These are phyloP conservation scores for Sigmodon hispidus DNA, from an alignment of 2,113 vertebrate genomes.

Conservation along the genomic window DNA sequence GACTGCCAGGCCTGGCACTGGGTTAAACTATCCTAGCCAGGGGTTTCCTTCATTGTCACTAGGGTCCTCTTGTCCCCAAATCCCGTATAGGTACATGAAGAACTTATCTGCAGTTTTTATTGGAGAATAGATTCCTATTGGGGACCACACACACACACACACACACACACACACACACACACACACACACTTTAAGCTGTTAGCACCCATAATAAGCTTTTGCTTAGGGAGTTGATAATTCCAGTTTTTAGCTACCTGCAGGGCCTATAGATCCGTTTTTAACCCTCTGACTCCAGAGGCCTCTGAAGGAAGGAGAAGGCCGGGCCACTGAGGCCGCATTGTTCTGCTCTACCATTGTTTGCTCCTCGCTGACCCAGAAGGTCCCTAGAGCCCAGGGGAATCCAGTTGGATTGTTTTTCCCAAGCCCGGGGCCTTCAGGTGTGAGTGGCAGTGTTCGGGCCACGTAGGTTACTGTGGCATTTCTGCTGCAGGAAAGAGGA, in stretches of 20 bases:
- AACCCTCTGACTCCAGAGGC: not conserved
- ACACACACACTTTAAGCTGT: too few species aligned
- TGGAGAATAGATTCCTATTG: not conserved
- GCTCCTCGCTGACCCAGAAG: conserved; percentile 54
- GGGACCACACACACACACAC: accelerated
- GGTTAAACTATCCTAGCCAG: not conserved
- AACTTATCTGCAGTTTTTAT: not conserved
- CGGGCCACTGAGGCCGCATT: conserved; percentile 58
- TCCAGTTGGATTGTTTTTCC: conserved; percentile 73
- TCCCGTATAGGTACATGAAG: not conserved
- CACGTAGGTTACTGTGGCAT: conserved; percentile 41
- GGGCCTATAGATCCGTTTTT: conserved; percentile 11
- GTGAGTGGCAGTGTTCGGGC: not conserved
- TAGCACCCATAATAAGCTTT: not conserved
- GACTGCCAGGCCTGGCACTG: not conserved
- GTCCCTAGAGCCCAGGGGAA: conserved; percentile 9
- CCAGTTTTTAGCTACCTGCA: not conserved
- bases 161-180: too few species aligned
- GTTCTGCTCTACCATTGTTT: conserved; percentile 62
- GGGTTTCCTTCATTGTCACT: not conserved
- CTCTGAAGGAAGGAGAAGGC: conserved; percentile 20
- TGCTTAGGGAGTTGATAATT: not conserved
- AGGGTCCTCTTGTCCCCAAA: not conserved
- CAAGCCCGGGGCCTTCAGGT: conserved; percentile 74
- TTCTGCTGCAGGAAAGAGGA: conserved; percentile 83